Percentiles rank a stretch among this genome's conserved stretches.
Conservation (phyloP, 2,888 invertebrate genomes). For the Herminia tarsipennalis region DNA sequence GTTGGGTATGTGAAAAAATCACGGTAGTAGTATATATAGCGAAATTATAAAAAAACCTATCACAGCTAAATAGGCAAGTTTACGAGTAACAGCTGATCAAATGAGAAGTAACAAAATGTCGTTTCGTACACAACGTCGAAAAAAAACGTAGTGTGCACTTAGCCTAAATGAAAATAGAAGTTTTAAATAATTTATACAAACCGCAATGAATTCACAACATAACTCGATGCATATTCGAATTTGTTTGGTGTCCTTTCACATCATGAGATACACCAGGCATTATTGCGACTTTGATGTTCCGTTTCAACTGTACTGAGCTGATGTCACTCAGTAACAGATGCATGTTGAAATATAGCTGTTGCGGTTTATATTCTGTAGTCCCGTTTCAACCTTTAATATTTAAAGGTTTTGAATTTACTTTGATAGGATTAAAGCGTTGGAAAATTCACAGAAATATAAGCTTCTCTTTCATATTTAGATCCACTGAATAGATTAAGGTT, state of each 20-base stretch:
- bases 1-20: no score
- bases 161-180: not conserved
- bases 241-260: slow-evolving; percentile 18
- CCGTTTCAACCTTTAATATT: slow-evolving; percentile 1
- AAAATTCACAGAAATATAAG: not conserved
- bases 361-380: not conserved
- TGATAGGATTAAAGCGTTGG: not conserved
- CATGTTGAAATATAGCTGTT: slow-evolving; percentile 2
- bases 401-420: not conserved
- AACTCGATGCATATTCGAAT: slow-evolving; percentile 12
- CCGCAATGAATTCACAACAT: slow-evolving; percentile 1
- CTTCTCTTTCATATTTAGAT: no score
- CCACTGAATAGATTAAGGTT: no score
- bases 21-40: no score
- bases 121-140: no score
- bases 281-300: slow-evolving; percentile 35
- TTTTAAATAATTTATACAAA: slow-evolving; percentile 27
- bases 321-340: slow-evolving; percentile 8
- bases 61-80: no score
- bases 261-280: slow-evolving; percentile 21
- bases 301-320: slow-evolving; percentile 26
- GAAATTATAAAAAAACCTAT: no score
- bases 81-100: no score
- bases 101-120: no score
- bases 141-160: no score